A percentile compares a stretch with the other conserved stretches of the same genome.
Conservation (phyloP, 2,113 vertebrate species). For the Synodontis membranacea region DNA sequence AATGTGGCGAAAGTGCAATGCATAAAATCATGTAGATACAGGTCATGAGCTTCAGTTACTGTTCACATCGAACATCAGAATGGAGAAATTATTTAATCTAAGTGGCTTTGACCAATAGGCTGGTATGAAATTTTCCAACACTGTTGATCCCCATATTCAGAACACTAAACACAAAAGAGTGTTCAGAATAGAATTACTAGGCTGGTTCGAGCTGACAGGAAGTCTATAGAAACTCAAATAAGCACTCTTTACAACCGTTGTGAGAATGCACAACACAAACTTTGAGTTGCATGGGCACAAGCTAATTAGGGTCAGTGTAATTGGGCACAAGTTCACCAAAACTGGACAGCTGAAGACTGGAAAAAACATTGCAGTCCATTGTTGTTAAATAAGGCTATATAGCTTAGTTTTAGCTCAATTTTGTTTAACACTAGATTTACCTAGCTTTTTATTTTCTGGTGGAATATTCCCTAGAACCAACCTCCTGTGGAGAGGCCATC, state of each 20-base stretch:
- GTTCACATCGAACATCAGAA: not conserved
- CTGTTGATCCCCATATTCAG: not conserved
- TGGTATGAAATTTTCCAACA: not conserved
- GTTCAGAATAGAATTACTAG: not conserved
- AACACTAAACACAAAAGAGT: no score
- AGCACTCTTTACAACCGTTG: not conserved
- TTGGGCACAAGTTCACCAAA: not conserved
- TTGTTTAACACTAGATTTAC: no score
- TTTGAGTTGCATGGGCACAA: not conserved
- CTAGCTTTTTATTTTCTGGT: no score
- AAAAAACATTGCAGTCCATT: not conserved
- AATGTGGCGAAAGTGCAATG: not conserved
- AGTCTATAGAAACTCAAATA: not conserved
- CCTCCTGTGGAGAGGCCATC: no score
- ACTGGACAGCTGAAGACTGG: no score
- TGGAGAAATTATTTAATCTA: not conserved
- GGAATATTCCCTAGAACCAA: no score
- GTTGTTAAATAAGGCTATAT: not conserved
- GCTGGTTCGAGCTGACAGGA: not conserved
- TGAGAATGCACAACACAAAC: not conserved
- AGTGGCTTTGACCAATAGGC: not conserved
- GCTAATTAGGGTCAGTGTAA: no score
- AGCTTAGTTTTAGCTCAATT: not conserved
- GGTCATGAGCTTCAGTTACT: not conserved
- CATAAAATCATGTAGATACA: not conserved